Conservation (phyloP, 2,888 invertebrate species). For the Leptopterna dolabrata region DNA sequence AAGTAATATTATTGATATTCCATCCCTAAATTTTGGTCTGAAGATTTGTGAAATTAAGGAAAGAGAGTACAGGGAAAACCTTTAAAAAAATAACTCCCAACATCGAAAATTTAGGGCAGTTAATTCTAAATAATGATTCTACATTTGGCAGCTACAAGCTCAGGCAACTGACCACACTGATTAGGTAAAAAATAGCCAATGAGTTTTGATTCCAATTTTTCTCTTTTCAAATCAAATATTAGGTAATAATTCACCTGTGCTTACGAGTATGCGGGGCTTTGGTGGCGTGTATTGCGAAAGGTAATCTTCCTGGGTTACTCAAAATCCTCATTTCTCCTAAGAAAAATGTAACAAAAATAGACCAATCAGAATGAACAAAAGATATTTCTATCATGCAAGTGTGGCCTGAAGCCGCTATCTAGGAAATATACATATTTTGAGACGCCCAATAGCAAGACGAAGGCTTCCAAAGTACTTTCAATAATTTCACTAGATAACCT, state of each 20-base stretch:
- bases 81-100: neutral
- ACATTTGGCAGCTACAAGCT: neutral
- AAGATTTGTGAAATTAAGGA: neutral
- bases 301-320: constrained; percentile 57
- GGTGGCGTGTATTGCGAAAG: constrained; percentile 56
- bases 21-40: too few relatives aligned
- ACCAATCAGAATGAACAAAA: constrained; percentile 13
- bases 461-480: too few relatives aligned
- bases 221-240: neutral
- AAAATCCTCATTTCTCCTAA: constrained; percentile 58
- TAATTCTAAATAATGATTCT: neutral
- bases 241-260: constrained; percentile 52
- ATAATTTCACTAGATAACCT: too few relatives aligned
- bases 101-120: neutral
- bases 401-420: neutral
- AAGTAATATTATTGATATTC: too few relatives aligned
- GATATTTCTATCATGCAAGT: neutral
- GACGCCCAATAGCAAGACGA: neutral
- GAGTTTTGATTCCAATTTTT: neutral
- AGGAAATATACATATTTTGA: neutral
- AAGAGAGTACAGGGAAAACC: neutral
- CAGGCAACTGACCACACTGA: neutral
- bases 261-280: constrained; percentile 55
- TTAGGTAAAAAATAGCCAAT: neutral
- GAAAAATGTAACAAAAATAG: constrained; percentile 4